Base-by-base conservation (phyloP, 2,797 vertebrate genomes). In the Phrynocephalus forsythii region DNA sequence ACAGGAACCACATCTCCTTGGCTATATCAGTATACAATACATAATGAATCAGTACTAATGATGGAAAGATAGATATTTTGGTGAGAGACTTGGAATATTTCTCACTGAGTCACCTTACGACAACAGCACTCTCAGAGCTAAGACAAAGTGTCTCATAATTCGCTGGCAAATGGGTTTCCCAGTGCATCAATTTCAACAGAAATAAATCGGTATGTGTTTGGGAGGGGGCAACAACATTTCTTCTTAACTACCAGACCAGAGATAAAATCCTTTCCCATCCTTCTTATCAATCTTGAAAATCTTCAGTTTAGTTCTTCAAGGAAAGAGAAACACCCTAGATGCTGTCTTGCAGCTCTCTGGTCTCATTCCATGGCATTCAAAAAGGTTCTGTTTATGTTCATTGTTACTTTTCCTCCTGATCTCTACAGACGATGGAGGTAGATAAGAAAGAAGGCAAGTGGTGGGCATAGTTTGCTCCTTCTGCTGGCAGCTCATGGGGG, bases 1-100 rank as follows among this genome's bases (percentile, higher is more conserved):
- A 92, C 67, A 77, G 52, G 92, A 92, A 86, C 24, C 92, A 28
- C 71, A 92, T 72, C 84, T 91, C 93, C 85, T 91, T 93, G 73
- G 79, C 5, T 82, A 44, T 76, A 44, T 88, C 28, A 73, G 30
- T 72, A 92, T 56, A 86, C 33, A 76, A 38, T 30, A 79, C 18
- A 83, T 22, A n/a, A n/a, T 15, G 66, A 4, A 84, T 83, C 84
- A 1, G 28, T 13, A 6, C 73, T 88, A 7, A 69, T 22, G 85
- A 87, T n/a, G 82, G 52, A 82, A 80, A 92, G 3, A 10, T 73
- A 0, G 56, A 66, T 86, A 86, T 83, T 44, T 44, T 88, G 18
- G 22, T 81, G 8, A 48, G 68, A 92, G 56, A 2, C 5, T 30
- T 0, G 76, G 60, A 86, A 18, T 6, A 7, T 15, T 90, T 92